Conservation (phyloP, 2,797 vertebrate genomes). For the Pseudochromis fuscus region DNA sequence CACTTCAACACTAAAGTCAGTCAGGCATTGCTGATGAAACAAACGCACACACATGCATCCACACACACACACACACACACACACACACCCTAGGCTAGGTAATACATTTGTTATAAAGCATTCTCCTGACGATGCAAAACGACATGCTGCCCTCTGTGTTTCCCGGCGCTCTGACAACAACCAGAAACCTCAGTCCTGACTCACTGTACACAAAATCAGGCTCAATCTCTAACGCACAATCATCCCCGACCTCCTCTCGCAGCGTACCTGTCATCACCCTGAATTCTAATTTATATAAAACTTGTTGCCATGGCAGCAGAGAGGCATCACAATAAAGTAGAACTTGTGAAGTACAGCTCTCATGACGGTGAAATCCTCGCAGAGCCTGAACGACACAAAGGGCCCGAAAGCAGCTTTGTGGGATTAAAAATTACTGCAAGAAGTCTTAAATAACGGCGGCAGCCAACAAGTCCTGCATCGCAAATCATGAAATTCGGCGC, state of each 20-base stretch:
- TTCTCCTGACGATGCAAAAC: conserved; percentile 57
- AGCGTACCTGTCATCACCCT: neutral
- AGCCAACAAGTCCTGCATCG: conserved; percentile 51
- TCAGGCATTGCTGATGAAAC: conserved; percentile 62
- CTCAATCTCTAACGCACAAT: conserved; percentile 17
- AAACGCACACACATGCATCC: conserved; percentile 20
- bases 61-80: conserved; percentile 32
- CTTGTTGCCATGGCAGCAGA: conserved; percentile 75
- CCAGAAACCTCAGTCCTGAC: conserved; percentile 26
- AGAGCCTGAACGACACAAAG: conserved; percentile 51
- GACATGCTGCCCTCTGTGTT: conserved; percentile 47
- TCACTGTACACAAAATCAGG: conserved; percentile 30
- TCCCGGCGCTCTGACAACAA: conserved; percentile 29
- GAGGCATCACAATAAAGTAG: conserved; percentile 41
- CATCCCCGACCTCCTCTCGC: conserved; percentile 3
- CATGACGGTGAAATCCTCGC: conserved; percentile 46
- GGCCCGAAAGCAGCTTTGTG: conserved; percentile 57
- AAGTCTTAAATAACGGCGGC: conserved; percentile 62
- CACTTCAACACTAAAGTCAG: conserved; percentile 63
- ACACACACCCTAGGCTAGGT: conserved; percentile 42
- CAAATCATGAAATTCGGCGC: conserved; percentile 41
- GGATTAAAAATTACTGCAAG: conserved; percentile 66
- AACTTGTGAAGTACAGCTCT: conserved; percentile 49
- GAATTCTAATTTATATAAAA: conserved; percentile 72
- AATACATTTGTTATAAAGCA: conserved; percentile 53